Evolutionary conservation across 2,888 invertebrate species (phyloP).

Genomic region (Amphipyra berbera): DNA sequence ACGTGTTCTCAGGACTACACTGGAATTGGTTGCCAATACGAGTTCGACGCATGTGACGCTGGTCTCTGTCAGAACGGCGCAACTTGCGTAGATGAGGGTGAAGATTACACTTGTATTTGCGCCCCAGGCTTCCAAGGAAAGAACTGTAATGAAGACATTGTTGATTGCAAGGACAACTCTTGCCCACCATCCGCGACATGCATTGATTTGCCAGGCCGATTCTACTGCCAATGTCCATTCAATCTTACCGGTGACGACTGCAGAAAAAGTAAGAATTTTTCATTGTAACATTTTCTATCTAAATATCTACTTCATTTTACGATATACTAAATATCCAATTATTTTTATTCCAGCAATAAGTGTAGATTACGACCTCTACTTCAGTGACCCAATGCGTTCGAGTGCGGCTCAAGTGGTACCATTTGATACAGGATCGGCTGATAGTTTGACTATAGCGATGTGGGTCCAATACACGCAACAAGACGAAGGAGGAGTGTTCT

Average conservation of each 20-base stretch:
- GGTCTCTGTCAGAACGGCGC: constrained; percentile 98
- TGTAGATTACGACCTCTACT: constrained; percentile 99
- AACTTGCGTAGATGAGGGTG: constrained; percentile 95
- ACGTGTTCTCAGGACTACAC: constrained; percentile 96
- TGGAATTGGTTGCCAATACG: constrained; percentile 97
- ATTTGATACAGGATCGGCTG: constrained; percentile 94
- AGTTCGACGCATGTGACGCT: constrained; percentile 97
- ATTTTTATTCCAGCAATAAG: constrained; percentile 94
- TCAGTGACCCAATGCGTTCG: constrained; percentile 96
- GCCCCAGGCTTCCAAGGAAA: constrained; percentile 94
- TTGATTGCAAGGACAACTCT: constrained; percentile 97
- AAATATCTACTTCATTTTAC: background rate
- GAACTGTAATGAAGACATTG: constrained; percentile 97
- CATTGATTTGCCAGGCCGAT: constrained; percentile 96
- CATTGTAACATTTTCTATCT: background rate
- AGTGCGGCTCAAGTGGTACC: constrained; percentile 98
- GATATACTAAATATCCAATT: constrained; percentile 17
- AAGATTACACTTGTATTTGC: constrained; percentile 96
- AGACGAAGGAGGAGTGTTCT: constrained; percentile 98
- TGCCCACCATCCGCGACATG: constrained; percentile 98
- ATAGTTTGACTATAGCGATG: constrained; percentile 96
- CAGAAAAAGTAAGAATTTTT: constrained; percentile 93
- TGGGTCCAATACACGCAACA: constrained; percentile 98
- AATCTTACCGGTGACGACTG: constrained; percentile 99
- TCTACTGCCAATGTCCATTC: constrained; percentile 99